These are phyloP conservation scores for Cinara cedri DNA, from an alignment of 2,888 invertebrate genomes.

Conservation along the genomic window DNA sequence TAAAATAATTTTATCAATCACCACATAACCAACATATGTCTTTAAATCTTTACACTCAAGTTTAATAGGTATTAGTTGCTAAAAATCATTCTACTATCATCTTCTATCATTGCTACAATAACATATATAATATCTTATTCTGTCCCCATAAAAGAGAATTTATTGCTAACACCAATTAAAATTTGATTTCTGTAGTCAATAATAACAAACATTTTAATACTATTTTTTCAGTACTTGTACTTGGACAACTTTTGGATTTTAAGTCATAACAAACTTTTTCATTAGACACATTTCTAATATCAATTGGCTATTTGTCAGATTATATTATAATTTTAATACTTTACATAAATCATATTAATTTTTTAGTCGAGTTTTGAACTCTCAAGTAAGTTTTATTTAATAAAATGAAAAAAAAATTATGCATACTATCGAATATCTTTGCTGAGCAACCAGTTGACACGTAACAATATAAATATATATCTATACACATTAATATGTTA, in stretches of 20 bases:
- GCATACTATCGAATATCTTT: not conserved
- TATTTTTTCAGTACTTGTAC: not conserved
- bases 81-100: too few species aligned
- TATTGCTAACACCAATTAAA: too few species aligned
- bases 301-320: not conserved
- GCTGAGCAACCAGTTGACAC: constrained; percentile 18
- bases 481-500: not conserved
- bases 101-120: too few species aligned
- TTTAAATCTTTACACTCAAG: not conserved
- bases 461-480: constrained; percentile 39
- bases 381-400: too few species aligned
- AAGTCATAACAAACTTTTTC: not conserved
- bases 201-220: too few species aligned
- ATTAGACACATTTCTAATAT: not conserved
- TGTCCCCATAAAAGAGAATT: too few species aligned
- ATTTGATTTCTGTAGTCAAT: not conserved
- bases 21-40: not conserved
- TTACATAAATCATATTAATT: not conserved
- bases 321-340: not conserved
- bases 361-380: not conserved
- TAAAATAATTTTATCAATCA: not conserved
- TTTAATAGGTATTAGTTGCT: not conserved
- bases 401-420: too few species aligned
- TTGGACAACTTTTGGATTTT: not conserved
- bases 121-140: too few species aligned